A percentile compares a stretch with the other conserved stretches of the same genome.
These are phyloP conservation scores for Sitobion miscanthi DNA, from an alignment of 1,140 invertebrate genomes.

Conservation along the genomic window DNA sequence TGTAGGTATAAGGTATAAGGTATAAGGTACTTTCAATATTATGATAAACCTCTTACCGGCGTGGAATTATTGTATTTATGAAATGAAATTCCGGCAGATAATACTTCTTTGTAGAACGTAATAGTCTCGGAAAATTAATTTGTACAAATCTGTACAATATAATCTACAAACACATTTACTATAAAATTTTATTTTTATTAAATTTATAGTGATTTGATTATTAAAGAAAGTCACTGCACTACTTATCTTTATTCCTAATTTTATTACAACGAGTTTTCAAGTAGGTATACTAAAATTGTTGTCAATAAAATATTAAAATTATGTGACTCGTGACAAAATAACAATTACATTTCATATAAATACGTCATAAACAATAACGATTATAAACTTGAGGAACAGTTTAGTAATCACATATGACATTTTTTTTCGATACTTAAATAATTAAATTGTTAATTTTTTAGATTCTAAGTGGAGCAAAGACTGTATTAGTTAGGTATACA, in stretches of 20 bases:
- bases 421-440: too few species aligned
- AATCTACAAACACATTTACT: constrained; percentile 24
- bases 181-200: constrained; percentile 19
- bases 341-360: too few species aligned
- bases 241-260: background rate
- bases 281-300: background rate
- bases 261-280: background rate
- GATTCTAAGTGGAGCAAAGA: too few species aligned
- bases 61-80: background rate
- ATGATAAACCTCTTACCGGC: constrained; percentile 43
- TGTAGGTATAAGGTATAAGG: background rate
- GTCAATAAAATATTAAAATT: background rate
- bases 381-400: too few species aligned
- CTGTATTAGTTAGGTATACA: too few species aligned
- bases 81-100: constrained; percentile 14
- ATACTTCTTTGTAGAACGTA: constrained; percentile 11
- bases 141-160: background rate
- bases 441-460: too few species aligned
- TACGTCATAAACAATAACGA: too few species aligned
- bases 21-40: background rate
- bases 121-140: constrained; percentile 27
- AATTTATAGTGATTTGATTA: background rate
- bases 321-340: background rate
- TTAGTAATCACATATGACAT: too few species aligned
- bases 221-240: background rate